Evolutionary conservation across 2,113 vertebrate genomes (phyloP), one percentile per base, ranked within the genome.

Genomic region (Hyla sarda): DNA sequence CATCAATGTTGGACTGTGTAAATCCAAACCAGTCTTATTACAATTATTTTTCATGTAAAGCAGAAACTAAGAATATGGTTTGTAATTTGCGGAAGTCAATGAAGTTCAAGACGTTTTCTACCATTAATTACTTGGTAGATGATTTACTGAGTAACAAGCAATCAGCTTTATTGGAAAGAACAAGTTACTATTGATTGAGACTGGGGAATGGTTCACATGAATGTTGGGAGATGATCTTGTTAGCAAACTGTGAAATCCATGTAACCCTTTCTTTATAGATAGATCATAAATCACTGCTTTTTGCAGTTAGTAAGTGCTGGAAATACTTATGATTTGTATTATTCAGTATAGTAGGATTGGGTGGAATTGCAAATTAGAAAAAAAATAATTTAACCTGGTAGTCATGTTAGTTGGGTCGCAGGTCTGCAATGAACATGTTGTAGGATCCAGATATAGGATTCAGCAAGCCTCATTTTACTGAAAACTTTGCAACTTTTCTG

Each of bases 91-190:
- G 41, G 34, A 72, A 72, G 41, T 74, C 37, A 74, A 45, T 56
- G 30, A 54, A 30, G 34, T 41, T 45, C 54, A 62, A 60, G 56
- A 28, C 25, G n/a, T 37, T 8, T 32, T 32, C 50, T 79, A 58
- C 23, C 76, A 79, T 79, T 58, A 58, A 79, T 79, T 79, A 79
- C 3, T 17, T 65, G 23, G 78, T 62, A 45, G 56, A 80, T 58
- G 21, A 62, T 80, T 80, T 80, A 80, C 32, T 34, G 34, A 65
- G 23, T 60, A 81, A 60, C 19, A 79, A 79, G 78, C 37, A 81
- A 81, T 81, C 56, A 81, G 41, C 34, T 62, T 80, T 80, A 62
- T 80, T 62, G 56, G 28, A 54, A 28, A 17, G 12, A 60, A 62
- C 17, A n/a, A 11, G 54, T 28, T 65, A 81, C 21, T n/a, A 81